These are phyloP conservation scores for Zoanthus solanderi DNA, from an alignment of 92 coral and sea anemone species.

Conservation along the genomic window DNA sequence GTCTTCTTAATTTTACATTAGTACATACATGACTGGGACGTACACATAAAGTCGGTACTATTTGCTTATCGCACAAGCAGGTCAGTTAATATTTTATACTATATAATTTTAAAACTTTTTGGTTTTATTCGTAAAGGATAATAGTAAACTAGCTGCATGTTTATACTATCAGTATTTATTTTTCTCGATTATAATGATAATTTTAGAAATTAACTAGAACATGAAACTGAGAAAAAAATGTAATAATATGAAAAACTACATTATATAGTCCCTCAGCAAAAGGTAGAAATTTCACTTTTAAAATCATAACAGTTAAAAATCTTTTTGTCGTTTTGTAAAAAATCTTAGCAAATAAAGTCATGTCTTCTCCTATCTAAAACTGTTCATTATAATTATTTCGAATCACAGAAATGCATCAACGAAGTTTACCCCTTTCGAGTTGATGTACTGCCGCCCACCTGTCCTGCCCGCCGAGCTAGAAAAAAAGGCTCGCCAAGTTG, in stretches of 20 bases:
- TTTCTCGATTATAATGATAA: background rate
- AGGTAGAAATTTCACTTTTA: no score
- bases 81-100: background rate
- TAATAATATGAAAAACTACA: no score
- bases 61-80: conserved; percentile 25
- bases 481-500: conserved; percentile 43
- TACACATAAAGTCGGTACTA: conserved; percentile 64
- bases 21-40: conserved; percentile 56
- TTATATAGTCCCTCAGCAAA: background rate
- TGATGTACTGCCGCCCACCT: conserved; percentile 74
- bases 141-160: no score
- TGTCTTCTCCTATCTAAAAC: background rate
- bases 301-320: background rate
- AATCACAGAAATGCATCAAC: conserved; percentile 55
- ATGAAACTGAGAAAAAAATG: background rate
- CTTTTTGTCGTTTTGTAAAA: background rate
- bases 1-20: conserved; percentile 3
- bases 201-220: background rate
- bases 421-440: conserved; percentile 69
- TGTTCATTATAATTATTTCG: background rate
- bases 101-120: background rate
- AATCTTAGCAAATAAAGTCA: no score
- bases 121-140: background rate
- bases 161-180: background rate
- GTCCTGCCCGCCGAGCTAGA: conserved; percentile 63